Base-by-base conservation (phyloP, 2,888 invertebrate genomes). In the Globia sparganii region DNA sequence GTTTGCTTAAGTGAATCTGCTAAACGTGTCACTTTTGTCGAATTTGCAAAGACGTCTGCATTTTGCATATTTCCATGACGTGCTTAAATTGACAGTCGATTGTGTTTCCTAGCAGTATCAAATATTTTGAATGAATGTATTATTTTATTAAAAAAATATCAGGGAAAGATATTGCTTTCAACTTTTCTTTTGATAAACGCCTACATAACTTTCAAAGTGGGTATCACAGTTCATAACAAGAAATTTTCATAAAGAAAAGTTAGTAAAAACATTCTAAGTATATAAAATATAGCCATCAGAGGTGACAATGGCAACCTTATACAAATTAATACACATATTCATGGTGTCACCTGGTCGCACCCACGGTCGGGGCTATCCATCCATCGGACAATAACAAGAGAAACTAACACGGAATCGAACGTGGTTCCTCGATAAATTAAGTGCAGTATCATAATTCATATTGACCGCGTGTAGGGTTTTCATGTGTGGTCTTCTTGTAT, bases 391-490 rank as follows among this genome's bases (percentile, higher is more conserved):
- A 83, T 84, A 83, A 94, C 94, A 93, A 90, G 95, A 92, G 94
- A 94, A 95, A 94, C 90, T 86, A 81, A 92, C 91, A 86, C 89
- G 90, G 92, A 92, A 92, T 93, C 90, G 90, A 89, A 90, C 86
- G 78, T 75, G 84, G 87, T 87, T 90, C 84, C 83, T 87, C 93
- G 85, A 95, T 95, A 95, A 94, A 95, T 95, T 92, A 94, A 89
- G 82, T 87, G 84, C 91, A 87, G 86, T 88, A 90, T 92, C 91
- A 94, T 95, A 94, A 93, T 92, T 94, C 92, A 93, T 91, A 78
- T 74, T 85, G 85, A 74, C 77, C 76, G 71, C 28, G 49, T n/a
- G 61, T 83, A 85, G 86, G 84, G 84, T 64, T 86, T 59, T 34
- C 83, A 72, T 86, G 70, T 71, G 61, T 65, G 73, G 56, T 81